These are phyloP conservation scores for Rhincodon typus DNA, from an alignment of 2,797 vertebrate species.

Conservation along the genomic window DNA sequence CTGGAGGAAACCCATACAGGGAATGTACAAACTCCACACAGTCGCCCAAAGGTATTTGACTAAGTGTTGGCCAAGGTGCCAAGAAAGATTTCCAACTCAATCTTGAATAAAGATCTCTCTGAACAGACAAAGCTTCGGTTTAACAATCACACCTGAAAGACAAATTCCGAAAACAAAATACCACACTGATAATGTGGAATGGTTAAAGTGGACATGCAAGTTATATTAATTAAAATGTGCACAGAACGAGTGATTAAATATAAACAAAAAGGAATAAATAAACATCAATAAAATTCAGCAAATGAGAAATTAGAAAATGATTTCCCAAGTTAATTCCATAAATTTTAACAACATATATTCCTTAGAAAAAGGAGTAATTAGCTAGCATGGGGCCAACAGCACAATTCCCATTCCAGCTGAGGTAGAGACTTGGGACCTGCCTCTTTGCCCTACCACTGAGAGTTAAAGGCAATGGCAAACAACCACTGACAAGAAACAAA, in stretches of 20 bases:
- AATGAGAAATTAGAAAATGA: conserved; percentile 2
- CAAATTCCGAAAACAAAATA: neutral
- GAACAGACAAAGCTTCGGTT: neutral
- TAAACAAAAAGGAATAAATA: neutral
- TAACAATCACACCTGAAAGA: neutral
- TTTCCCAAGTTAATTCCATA: neutral
- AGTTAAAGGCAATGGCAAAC: too few species aligned
- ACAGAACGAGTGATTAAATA: neutral
- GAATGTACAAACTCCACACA: too few species aligned
- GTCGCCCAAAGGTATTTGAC: neutral
- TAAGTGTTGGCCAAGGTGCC: neutral
- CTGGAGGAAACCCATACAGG: too few species aligned
- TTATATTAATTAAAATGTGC: neutral
- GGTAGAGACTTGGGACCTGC: too few species aligned
- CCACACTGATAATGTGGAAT: neutral
- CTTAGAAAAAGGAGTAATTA: too few species aligned
- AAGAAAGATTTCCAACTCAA: neutral
- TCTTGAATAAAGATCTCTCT: neutral
- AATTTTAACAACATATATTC: neutral
- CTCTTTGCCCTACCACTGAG: too few species aligned
- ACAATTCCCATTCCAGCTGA: too few species aligned
- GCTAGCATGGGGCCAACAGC: too few species aligned
- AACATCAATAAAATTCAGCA: neutral
- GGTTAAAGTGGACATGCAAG: neutral
- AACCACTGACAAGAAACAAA: too few species aligned